Evolutionary conservation across 2,113 vertebrate genomes (phyloP).

Genomic region (Python bivittatus): DNA sequence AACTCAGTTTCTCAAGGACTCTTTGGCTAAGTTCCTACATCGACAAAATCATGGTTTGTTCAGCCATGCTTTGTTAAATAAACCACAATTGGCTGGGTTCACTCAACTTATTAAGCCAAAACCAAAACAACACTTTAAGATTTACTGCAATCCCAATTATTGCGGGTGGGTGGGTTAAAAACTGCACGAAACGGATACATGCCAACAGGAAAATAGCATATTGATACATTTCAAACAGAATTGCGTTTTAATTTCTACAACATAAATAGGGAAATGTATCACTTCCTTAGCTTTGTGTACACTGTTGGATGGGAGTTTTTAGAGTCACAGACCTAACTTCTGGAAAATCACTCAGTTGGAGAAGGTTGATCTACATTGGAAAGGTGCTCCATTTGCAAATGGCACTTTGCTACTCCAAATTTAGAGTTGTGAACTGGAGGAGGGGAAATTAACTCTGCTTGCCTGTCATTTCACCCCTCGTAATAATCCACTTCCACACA

Average conservation of each 20-base stretch:
- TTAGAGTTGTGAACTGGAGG: not conserved
- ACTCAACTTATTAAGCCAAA: not conserved
- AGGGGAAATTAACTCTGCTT: not conserved
- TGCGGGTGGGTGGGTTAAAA: not conserved
- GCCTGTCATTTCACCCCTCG: not conserved
- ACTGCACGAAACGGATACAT: not conserved
- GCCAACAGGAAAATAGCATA: conserved; percentile 41
- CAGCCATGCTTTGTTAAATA: not conserved
- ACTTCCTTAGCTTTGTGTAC: not conserved
- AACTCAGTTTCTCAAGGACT: not conserved
- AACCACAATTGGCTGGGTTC: not conserved
- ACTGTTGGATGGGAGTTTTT: not conserved
- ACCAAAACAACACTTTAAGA: not conserved
- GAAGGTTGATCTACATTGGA: not conserved
- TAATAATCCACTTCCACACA: not conserved
- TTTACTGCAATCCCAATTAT: not conserved
- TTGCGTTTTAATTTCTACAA: not conserved
- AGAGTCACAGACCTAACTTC: not conserved
- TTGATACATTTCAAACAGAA: conserved; percentile 26
- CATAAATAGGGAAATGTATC: not conserved
- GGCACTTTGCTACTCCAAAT: not conserved
- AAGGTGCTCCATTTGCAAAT: not conserved
- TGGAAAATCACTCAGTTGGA: not conserved
- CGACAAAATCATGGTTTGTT: not conserved
- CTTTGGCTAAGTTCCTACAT: not conserved